Evolutionary conservation across 2,797 vertebrate species (phyloP).

Genomic region (Halcyon badia): DNA sequence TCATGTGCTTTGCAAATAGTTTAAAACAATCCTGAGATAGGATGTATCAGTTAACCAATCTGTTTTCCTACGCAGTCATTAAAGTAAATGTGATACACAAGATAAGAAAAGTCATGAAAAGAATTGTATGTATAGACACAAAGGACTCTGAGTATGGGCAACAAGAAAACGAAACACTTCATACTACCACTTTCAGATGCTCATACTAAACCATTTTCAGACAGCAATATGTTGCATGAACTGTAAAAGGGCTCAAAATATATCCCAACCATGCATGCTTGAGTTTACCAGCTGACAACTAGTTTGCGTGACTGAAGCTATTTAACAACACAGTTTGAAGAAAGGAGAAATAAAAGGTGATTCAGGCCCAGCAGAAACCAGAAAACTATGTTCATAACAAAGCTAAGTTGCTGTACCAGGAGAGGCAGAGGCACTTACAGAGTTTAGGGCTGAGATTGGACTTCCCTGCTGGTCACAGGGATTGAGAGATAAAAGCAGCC

Average conservation of each 20-base stretch:
- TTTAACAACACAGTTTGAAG: not conserved
- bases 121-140: not conserved
- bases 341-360: not conserved
- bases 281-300: not conserved
- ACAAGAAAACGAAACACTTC: not conserved
- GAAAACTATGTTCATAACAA: not conserved
- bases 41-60: not conserved
- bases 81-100: not conserved
- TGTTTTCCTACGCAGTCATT: conserved; percentile 27
- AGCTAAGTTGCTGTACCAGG: not conserved
- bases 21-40: conserved; percentile 42
- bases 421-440: not conserved
- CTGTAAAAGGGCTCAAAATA: not conserved
- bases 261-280: not conserved
- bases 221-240: not conserved
- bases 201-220: not conserved
- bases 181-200: not conserved
- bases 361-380: not conserved
- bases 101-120: conserved; percentile 44
- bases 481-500: not conserved
- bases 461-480: not conserved
- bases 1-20: conserved; percentile 28
- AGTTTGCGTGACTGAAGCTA: not conserved
- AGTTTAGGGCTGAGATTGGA: not conserved
- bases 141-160: not conserved